Base-by-base conservation (phyloP, 2,888 invertebrate genomes). In the Cactoblastis cactorum region DNA sequence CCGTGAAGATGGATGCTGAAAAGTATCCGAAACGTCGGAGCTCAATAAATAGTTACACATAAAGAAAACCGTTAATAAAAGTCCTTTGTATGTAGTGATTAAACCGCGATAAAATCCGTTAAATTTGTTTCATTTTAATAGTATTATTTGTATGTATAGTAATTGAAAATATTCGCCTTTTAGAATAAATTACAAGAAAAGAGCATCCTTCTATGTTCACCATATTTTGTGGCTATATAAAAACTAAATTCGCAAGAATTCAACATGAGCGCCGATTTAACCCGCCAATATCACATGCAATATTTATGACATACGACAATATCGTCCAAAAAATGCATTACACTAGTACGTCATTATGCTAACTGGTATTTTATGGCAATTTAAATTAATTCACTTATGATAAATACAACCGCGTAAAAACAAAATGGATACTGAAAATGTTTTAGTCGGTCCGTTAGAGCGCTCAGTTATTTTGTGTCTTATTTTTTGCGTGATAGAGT, bases 311-410 rank as follows among this genome's bases (percentile, higher is more conserved):
- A 70, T 71, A 59, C 67, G 75, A 75, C 75, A 78, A 77, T 65
- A 83, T 77, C 68, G 67, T 48, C 55, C 56, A 62, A 67, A 71
- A 69, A 67, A 59, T 59, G 32, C 33, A 41, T 62, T 69, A 69
- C 65, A 67, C 64, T 68, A 70, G 65, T 63, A 65, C 65, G 62
- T 71, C 78, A 79, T 83, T 83, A 82, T 80, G 79, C 78, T 76
- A 82, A 80, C 71, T 69, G 74, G 68, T 69, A 81, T 80, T 82
- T 84, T 79, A 82, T 84, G 73, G 71, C 79, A 79, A 84, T 83
- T 80, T 76, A 78, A 86, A 85, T 87, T 84, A 84, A 86, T 85
- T 86, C 83, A 77, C 80, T 83, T 84, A 82, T 82, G 80, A 82
- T 85, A 80, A 86, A 82, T 73, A 74, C 58, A 53, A 55, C 51